Conservation (phyloP, 2,888 invertebrate species). For the Perithous albicinctus region DNA sequence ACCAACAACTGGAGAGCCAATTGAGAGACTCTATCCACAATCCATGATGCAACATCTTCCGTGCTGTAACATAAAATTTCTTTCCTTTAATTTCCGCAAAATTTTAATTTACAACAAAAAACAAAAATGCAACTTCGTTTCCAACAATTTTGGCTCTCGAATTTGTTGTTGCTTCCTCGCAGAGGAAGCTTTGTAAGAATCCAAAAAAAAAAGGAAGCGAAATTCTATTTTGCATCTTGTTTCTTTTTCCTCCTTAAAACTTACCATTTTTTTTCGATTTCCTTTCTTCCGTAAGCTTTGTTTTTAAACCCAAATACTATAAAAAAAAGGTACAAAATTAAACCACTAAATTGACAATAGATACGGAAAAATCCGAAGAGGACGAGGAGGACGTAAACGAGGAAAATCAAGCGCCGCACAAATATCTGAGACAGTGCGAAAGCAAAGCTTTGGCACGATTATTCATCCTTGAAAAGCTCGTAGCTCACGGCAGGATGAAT, state of each 20-base stretch:
- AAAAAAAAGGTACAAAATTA: too few species aligned
- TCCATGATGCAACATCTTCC: constrained; percentile 87
- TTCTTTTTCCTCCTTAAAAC: too few species aligned
- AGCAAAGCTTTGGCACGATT: constrained; percentile 87
- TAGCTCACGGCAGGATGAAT: constrained; percentile 87
- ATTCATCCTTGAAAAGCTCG: constrained; percentile 86
- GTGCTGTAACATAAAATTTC: constrained; percentile 87
- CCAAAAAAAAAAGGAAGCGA: not conserved
- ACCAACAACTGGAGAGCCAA: constrained; percentile 87
- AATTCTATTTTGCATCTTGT: not conserved
- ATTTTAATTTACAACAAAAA: not conserved
- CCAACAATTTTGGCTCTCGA: too few species aligned
- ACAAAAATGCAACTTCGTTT: not conserved
- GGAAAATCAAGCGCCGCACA: constrained; percentile 78
- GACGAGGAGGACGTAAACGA: not conserved
- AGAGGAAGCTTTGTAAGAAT: not conserved
- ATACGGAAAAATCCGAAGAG: not conserved
- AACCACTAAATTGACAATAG: too few species aligned
- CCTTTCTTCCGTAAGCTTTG: too few species aligned
- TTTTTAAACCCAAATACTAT: too few species aligned
- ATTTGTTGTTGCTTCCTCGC: too few species aligned
- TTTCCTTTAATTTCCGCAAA: not conserved
- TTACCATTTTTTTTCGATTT: too few species aligned
- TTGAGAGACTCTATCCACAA: constrained; percentile 85
- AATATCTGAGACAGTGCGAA: constrained; percentile 90